Evolutionary conservation across 2,797 vertebrate species (phyloP), one percentile per base, ranked within the genome.

Genomic region (Staurois parvus): DNA sequence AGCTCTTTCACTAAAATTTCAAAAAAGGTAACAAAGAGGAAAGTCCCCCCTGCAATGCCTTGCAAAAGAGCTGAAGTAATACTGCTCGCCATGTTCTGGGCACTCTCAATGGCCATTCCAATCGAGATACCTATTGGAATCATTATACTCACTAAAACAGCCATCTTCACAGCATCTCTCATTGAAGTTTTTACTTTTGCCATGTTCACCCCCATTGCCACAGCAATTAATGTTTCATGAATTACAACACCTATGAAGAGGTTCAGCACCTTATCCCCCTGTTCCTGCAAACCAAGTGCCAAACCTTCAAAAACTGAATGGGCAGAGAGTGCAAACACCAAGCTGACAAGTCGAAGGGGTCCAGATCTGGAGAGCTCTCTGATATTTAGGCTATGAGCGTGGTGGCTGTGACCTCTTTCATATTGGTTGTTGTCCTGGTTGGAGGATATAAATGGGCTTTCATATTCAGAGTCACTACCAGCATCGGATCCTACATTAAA

Each of bases 281-380:
- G 94, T 87, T 97, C 96, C 93, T 98, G 97, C 89, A 99, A 87
- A 26, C 97, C 97, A 70, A 99, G 93, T 0, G 97, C 97, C 90
- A 99, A 91, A 0, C 98, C 98, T 88, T 99, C 97, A 0, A 99
- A 97, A 69, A 97, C 90, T 0, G 97, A 98, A 89, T 99, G 98
- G 0, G 97, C 96, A 0, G 97, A 97, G 5, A 99, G 89, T 0
- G 98, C 98, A 0, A 98, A 93, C 3, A 95, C 95, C 76, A 99
- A 91, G 88, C 96, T 94, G 34, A 95, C 90, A 29, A 99, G 94
- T 0, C 97, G 94, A 67, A 98, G 86, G 0, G 96, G 96, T 4
- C 96, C 89, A 0, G 96, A 94, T 3, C 87, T 91, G 0, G 92
- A 91, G 30, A 97, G 92, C 88, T 96, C 94, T 0, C 92, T 91